phyloP scores from a whole-genome alignment of 2,113 vertebrate genomes.

The Mungos mungo region DNA sequence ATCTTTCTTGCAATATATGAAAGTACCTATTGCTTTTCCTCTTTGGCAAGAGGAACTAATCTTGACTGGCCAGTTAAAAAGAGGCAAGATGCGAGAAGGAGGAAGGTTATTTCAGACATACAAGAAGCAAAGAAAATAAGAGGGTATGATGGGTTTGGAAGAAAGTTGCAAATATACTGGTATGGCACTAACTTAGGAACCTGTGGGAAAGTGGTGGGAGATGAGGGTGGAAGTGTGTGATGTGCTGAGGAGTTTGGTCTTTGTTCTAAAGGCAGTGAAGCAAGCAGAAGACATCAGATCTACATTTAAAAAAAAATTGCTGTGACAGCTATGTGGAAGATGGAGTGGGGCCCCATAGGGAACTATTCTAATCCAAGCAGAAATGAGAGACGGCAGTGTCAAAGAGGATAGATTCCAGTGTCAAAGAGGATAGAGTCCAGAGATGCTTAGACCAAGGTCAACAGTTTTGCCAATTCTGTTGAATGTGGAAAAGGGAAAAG shows the following conservation, averaged over 20 bases:
- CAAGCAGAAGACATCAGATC: background rate
- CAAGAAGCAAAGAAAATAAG: background rate
- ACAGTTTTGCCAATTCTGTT: background rate
- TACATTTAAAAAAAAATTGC: background rate
- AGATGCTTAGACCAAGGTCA: background rate
- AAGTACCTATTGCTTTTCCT: background rate
- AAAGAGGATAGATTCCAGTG: background rate
- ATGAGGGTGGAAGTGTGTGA: background rate
- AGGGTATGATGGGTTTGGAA: background rate
- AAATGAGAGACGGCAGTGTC: background rate
- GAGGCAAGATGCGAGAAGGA: background rate
- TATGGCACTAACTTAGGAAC: background rate
- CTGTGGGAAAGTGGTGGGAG: background rate
- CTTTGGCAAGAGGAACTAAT: background rate
- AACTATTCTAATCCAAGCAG: background rate
- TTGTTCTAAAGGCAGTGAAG: background rate
- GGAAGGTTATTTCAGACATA: background rate
- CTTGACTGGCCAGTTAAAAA: background rate
- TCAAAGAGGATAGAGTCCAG: background rate
- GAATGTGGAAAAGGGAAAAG: background rate
- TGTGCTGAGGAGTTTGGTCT: background rate
- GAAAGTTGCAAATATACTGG: background rate
- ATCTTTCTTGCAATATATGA: background rate
- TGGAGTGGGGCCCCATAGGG: background rate
- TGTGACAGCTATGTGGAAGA: background rate